Percentiles rank a stretch among this genome's conserved stretches.
phyloP scores from a whole-genome alignment of 2,113 vertebrate species.

The Trochalopteron elliotii region DNA sequence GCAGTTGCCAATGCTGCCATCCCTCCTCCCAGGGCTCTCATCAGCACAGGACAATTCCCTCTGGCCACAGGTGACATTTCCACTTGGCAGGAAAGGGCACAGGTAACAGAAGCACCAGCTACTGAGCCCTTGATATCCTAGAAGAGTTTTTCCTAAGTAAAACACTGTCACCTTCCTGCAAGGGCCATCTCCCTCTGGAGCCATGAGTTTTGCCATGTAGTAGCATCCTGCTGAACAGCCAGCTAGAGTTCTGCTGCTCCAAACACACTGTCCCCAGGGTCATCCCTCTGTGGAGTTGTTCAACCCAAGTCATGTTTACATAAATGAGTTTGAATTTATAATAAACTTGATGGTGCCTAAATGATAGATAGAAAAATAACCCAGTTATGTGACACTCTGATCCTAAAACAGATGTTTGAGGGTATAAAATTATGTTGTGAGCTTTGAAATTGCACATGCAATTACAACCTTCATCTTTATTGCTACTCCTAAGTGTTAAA shows the following conservation, averaged over 20 bases:
- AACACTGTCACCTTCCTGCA: background rate
- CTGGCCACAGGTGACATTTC: background rate
- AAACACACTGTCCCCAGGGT: background rate
- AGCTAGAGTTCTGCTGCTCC: background rate
- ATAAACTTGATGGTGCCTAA: constrained; percentile 63
- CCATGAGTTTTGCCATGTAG: accelerated
- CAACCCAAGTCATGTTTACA: constrained; percentile 8
- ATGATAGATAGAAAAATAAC: constrained; percentile 33
- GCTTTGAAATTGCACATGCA: constrained; percentile 37
- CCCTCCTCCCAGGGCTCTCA: background rate
- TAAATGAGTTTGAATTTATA: constrained; percentile 58
- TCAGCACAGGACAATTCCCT: background rate
- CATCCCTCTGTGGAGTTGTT: background rate
- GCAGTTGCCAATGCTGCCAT: accelerated
- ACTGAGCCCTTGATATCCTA: background rate
- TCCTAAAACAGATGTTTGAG: constrained; percentile 68
- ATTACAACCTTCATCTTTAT: constrained; percentile 65
- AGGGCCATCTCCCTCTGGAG: background rate
- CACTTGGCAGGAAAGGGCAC: background rate
- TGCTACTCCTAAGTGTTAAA: constrained; percentile 52
- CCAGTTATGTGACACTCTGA: constrained; percentile 40
- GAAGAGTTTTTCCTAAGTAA: background rate
- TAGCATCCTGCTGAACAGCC: background rate
- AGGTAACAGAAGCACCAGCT: background rate
- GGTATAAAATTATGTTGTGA: constrained; percentile 29